Conservation (phyloP, 1,140 invertebrate species). For the Homarus americanus region DNA sequence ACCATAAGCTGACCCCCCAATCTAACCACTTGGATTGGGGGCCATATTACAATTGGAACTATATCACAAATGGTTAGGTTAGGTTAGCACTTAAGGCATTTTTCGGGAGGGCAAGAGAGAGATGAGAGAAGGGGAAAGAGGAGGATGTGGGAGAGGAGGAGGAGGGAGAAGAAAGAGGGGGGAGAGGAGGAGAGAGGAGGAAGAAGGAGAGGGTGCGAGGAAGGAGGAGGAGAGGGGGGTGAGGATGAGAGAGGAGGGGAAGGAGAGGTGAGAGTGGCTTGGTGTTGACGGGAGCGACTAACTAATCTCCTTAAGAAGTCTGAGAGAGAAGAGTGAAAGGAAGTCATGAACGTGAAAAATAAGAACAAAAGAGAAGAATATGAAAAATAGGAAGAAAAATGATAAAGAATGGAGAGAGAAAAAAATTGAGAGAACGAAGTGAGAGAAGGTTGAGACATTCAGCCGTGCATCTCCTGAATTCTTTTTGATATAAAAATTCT, state of each 20-base stretch:
- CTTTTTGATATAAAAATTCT: too few species aligned
- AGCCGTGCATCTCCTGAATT: too few species aligned
- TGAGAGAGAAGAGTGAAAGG: conserved; percentile 4
- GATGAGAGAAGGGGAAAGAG: not conserved
- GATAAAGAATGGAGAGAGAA: not conserved
- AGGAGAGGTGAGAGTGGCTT: conserved; percentile 7
- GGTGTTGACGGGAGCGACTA: not conserved
- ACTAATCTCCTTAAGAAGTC: too few species aligned
- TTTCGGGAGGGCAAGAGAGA: not conserved
- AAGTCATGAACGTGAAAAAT: not conserved
- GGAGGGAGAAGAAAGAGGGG: not conserved
- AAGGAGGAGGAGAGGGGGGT: not conserved
- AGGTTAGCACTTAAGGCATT: too few species aligned
- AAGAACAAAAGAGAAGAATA: not conserved
- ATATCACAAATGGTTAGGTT: too few species aligned
- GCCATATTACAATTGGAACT: too few species aligned
- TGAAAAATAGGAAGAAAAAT: not conserved
- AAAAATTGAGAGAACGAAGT: too few species aligned
- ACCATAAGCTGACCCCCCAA: too few species aligned
- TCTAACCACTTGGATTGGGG: too few species aligned
- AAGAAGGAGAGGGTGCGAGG: not conserved
- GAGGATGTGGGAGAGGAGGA: not conserved
- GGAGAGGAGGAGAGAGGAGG: not conserved
- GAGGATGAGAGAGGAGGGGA: not conserved
- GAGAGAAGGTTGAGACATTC: too few species aligned